Evolutionary conservation across 2,113 vertebrate genomes (phyloP), one percentile per base, ranked within the genome.

Genomic region (Chaetorhynchus papuensis): DNA sequence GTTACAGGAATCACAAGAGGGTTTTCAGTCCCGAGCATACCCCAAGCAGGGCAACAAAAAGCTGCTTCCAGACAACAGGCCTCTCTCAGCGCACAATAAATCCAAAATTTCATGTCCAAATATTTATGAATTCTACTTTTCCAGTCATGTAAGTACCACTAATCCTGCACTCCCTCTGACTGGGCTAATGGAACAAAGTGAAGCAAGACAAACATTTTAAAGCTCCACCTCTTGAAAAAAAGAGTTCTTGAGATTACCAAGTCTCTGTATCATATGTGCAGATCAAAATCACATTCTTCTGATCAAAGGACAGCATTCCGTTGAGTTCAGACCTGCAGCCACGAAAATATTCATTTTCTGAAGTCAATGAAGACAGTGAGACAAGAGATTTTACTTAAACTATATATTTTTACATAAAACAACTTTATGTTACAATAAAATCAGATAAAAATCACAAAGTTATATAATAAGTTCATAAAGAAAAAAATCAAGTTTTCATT

Each of bases 341-440:
- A 8, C 26, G 37, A 71, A 37, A 26, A 37, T 7, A 26, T 2
- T 68, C 1, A 30, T 68, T 86, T 68, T 64, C 83, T 33, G 7
- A 82, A 78, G 57, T 42, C 45, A 96, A 72, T 81, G 72, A 95
- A 84, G 84, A 89, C 96, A 97, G 83, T 11, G 50, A 77, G 63
- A 97, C 94, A 93, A 75, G 37, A 30, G 44, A 47, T 97, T 98
- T 96, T 98, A 98, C 97, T 98, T 98, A 98, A 99, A 98, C 98
- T 98, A 98, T 98, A 98, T 98, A 98, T 99, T 99, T 99, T 97
- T 98, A 98, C 98, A 98, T 97, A 98, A 97, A 98, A 98, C 96
- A 98, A 97, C 97, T 98, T 97, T 98, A 96, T 98, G 96, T 97
- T 98, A 99, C 98, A 99, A 98, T 97, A 98, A 97, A 97, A 98